Percentiles rank a stretch among this genome's conserved stretches.
These are phyloP conservation scores for Aphodius sticticus DNA, from an alignment of 2,888 invertebrate genomes.

Conservation along the genomic window DNA sequence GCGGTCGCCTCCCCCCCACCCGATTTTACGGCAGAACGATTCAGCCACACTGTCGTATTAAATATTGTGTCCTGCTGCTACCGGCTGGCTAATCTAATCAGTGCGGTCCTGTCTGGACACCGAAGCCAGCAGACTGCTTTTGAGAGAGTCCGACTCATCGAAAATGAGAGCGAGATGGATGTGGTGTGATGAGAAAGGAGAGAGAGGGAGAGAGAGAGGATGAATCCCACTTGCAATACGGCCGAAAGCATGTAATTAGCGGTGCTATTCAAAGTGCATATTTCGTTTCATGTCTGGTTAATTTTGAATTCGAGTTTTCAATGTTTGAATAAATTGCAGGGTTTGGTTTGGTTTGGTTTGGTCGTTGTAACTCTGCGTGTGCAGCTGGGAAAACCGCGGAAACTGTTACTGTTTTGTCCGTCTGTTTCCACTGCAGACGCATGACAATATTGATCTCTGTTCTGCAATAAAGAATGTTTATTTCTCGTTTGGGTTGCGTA, in stretches of 20 bases:
- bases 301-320: constrained; percentile 51
- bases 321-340: constrained; percentile 50
- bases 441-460: too few relatives aligned
- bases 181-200: neutral
- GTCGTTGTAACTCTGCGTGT: neutral
- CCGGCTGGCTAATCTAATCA: neutral
- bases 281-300: constrained; percentile 53
- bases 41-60: neutral
- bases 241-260: constrained; percentile 47
- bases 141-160: neutral
- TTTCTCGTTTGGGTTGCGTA: too few relatives aligned
- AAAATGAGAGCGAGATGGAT: constrained; percentile 15
- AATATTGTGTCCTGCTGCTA: neutral
- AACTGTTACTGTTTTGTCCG: too few relatives aligned
- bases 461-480: too few relatives aligned
- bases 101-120: neutral
- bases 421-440: too few relatives aligned
- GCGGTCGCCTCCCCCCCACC: neutral
- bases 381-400: too few relatives aligned
- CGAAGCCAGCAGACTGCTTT: neutral
- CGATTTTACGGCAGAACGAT: neutral
- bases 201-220: neutral
- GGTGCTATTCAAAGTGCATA: constrained; percentile 51
- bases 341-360: constrained; percentile 39
- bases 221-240: neutral